A percentile compares a stretch with the other conserved stretches of the same genome.
Conservation (phyloP, 2,888 invertebrate genomes). For the Strigamia crassipes region DNA sequence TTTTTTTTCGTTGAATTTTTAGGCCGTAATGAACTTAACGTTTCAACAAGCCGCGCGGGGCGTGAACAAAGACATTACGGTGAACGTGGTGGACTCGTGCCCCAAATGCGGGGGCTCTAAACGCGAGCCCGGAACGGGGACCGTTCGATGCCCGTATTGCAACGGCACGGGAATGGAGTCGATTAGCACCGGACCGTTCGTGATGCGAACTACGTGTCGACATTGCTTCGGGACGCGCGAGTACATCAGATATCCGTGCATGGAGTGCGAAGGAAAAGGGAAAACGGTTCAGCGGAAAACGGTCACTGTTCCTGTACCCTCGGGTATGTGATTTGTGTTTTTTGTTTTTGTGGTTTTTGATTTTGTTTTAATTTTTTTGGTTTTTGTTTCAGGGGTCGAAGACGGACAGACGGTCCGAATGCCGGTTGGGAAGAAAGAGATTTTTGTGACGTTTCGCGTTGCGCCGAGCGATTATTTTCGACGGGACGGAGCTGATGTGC, state of each 20-base stretch:
- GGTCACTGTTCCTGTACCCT: slow-evolving; percentile 92
- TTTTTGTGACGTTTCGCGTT: slow-evolving; percentile 92
- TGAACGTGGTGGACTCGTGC: slow-evolving; percentile 93
- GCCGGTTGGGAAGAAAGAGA: slow-evolving; percentile 85
- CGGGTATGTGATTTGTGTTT: slow-evolving; percentile 61
- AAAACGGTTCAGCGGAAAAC: slow-evolving; percentile 84
- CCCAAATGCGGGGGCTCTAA: slow-evolving; percentile 83
- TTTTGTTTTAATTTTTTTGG: too few species aligned
- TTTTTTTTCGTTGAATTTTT: too few species aligned
- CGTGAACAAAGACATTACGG: slow-evolving; percentile 85
- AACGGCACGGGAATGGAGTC: slow-evolving; percentile 90
- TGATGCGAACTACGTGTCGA: slow-evolving; percentile 94
- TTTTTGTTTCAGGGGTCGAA: slow-evolving; percentile 69
- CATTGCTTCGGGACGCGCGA: slow-evolving; percentile 85
- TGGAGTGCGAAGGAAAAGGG: slow-evolving; percentile 92
- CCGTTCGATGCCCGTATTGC: slow-evolving; percentile 86
- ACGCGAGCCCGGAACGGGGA: slow-evolving; percentile 89
- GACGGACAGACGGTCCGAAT: slow-evolving; percentile 96
- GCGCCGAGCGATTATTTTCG: slow-evolving; percentile 86
- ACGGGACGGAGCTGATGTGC: slow-evolving; percentile 92
- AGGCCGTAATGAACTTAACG: slow-evolving; percentile 83
- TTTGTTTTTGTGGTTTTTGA: not conserved
- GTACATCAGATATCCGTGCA: slow-evolving; percentile 87
- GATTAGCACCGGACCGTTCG: slow-evolving; percentile 77
- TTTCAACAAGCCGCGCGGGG: slow-evolving; percentile 95